These are phyloP conservation scores for Galerucella nymphaeae DNA, from an alignment of 2,888 invertebrate genomes.

Conservation along the genomic window DNA sequence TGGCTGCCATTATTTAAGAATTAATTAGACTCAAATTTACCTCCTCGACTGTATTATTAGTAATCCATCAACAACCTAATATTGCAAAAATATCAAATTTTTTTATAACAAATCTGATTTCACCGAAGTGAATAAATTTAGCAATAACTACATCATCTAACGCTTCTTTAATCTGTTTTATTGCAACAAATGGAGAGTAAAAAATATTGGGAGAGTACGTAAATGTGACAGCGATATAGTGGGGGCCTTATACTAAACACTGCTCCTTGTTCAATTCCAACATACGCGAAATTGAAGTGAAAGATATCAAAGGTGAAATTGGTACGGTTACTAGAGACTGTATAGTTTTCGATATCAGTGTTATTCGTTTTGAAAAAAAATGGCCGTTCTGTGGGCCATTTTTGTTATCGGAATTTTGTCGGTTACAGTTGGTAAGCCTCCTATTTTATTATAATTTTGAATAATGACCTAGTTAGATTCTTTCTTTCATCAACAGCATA, in stretches of 20 bases:
- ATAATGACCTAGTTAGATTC: too few relatives aligned
- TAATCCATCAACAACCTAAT: neutral
- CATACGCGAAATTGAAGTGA: slow-evolving; percentile 60
- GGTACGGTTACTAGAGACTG: slow-evolving; percentile 19
- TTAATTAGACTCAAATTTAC: too few relatives aligned
- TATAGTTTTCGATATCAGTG: neutral
- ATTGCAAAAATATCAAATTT: neutral
- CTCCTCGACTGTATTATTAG: too few relatives aligned
- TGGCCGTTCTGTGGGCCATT: slow-evolving; percentile 24
- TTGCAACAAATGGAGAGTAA: slow-evolving; percentile 12
- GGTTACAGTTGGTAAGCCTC: slow-evolving; percentile 9
- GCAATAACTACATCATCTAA: slow-evolving; percentile 16
- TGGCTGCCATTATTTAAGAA: too few relatives aligned
- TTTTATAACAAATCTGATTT: neutral
- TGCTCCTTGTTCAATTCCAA: slow-evolving; percentile 47
- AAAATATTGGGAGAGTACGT: slow-evolving; percentile 25
- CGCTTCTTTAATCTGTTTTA: slow-evolving; percentile 19
- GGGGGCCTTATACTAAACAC: slow-evolving; percentile 34
- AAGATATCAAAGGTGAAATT: slow-evolving; percentile 56
- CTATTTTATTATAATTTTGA: neutral
- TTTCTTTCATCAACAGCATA: too few relatives aligned
- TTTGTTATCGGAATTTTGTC: slow-evolving; percentile 18
- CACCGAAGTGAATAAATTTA: slow-evolving; percentile 2
- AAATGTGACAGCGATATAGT: slow-evolving; percentile 35
- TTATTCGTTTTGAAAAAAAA: slow-evolving; percentile 14